These are phyloP conservation scores for Plutella xylostella DNA, from an alignment of 2,888 invertebrate genomes.

Conservation along the genomic window DNA sequence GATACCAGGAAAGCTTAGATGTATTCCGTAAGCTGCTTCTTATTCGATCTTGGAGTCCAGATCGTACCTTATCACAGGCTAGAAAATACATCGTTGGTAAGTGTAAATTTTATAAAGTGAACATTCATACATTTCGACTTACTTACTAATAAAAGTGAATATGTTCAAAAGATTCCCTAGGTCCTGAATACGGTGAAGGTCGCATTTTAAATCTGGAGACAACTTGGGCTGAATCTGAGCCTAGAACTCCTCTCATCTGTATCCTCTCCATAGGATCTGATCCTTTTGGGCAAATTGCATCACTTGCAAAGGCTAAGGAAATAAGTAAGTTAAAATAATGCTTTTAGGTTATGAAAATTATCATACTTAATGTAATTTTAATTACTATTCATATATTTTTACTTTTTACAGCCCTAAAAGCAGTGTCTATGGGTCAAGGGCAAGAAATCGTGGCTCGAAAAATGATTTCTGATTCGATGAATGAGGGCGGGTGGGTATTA, in stretches of 20 bases:
- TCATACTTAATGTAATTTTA: too few species aligned
- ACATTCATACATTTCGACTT: neutral
- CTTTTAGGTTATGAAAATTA: too few species aligned
- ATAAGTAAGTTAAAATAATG: constrained; percentile 73
- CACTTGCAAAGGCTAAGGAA: constrained; percentile 86
- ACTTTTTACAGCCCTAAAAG: constrained; percentile 73
- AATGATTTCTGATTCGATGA: constrained; percentile 84
- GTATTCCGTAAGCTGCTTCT: constrained; percentile 89
- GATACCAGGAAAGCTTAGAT: constrained; percentile 86
- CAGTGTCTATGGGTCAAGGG: constrained; percentile 98
- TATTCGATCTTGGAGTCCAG: constrained; percentile 95
- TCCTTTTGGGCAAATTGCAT: constrained; percentile 93
- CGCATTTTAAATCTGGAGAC: constrained; percentile 91
- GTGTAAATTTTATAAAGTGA: constrained; percentile 10
- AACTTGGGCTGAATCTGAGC: constrained; percentile 91
- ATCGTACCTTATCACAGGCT: constrained; percentile 93
- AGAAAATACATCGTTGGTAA: constrained; percentile 88
- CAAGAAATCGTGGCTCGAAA: constrained; percentile 89
- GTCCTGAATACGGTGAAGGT: constrained; percentile 90
- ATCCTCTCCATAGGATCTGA: constrained; percentile 96
- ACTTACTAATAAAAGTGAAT: neutral
- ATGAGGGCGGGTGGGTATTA: constrained; percentile 90
- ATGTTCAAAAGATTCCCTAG: constrained; percentile 76
- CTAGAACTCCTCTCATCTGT: constrained; percentile 89
- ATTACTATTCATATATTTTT: neutral